These are phyloP conservation scores for Melipona quadrifasciata DNA, from an alignment of 1,140 invertebrate genomes.

Conservation along the genomic window DNA sequence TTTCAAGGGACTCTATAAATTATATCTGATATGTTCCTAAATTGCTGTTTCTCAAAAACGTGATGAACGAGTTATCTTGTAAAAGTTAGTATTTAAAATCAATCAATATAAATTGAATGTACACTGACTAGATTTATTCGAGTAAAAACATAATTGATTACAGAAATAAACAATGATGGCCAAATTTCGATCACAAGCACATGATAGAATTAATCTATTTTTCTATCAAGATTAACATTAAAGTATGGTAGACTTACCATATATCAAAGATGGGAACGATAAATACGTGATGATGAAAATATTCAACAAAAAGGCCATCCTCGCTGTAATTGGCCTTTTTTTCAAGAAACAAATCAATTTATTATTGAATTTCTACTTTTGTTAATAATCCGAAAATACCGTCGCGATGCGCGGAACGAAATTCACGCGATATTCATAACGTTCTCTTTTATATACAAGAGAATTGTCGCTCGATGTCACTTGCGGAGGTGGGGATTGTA, in stretches of 20 bases:
- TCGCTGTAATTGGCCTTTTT: not conserved
- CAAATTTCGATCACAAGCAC: not conserved
- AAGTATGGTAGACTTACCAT: constrained; percentile 9
- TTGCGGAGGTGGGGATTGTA: constrained; percentile 16
- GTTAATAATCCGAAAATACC: constrained; percentile 6
- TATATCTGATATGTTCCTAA: not conserved
- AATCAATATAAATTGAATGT: not conserved
- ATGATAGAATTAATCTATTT: not conserved
- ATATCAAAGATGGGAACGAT: constrained; percentile 6
- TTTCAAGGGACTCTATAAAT: not conserved
- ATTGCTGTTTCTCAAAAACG: not conserved
- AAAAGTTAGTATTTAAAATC: not conserved
- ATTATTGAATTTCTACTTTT: not conserved
- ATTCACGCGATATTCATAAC: not conserved
- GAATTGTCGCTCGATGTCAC: constrained; percentile 23
- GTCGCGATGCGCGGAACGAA: not conserved
- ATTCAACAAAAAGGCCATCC: not conserved
- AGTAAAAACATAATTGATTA: not conserved
- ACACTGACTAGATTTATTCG: not conserved
- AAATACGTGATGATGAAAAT: not conserved
- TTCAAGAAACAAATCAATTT: not conserved
- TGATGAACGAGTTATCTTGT: not conserved
- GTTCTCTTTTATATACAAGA: constrained; percentile 45
- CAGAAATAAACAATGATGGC: not conserved
- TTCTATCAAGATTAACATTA: not conserved